phyloP scores from a whole-genome alignment of 2,797 vertebrate genomes.

The Neosilurus hyrtlii region DNA sequence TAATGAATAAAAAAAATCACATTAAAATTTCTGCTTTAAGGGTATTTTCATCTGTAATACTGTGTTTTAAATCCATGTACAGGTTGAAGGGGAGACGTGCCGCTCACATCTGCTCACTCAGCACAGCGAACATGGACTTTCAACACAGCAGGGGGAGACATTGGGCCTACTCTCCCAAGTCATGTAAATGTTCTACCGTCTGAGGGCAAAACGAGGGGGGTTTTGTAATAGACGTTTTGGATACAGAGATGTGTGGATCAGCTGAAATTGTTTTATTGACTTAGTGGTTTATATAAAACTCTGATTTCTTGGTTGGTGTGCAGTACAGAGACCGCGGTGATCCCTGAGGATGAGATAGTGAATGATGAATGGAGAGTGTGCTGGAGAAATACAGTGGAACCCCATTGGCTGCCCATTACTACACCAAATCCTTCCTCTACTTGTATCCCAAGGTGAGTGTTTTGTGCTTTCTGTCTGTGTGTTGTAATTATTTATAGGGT shows the following conservation, averaged over 20 bases:
- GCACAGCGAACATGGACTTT: conserved; percentile 25
- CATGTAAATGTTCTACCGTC: conserved; percentile 64
- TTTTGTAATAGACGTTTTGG: too few species aligned
- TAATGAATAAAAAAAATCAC: not conserved
- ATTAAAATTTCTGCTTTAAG: not conserved
- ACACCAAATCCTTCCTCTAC: conserved; percentile 64
- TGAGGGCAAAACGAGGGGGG: not conserved
- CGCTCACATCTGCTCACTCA: conserved; percentile 60
- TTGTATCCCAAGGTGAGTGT: conserved; percentile 72
- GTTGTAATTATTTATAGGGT: not conserved
- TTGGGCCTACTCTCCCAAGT: conserved; percentile 59
- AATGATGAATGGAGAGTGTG: conserved; percentile 74
- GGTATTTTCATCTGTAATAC: not conserved
- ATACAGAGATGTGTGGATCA: too few species aligned
- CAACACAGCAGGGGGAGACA: conserved; percentile 55
- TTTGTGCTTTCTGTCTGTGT: not conserved
- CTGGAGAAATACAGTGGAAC: conserved; percentile 68
- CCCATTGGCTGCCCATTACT: conserved; percentile 75
- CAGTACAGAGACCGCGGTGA: conserved; percentile 78
- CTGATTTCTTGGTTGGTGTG: conserved; percentile 52
- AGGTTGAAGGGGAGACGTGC: conserved; percentile 69
- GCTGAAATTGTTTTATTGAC: too few species aligned
- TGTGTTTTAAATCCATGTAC: conserved; percentile 26
- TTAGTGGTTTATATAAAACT: not conserved
- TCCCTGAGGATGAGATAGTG: conserved; percentile 70